phyloP scores from a whole-genome alignment of 2,888 invertebrate genomes.

The Thecocarcelia acutangulata region DNA sequence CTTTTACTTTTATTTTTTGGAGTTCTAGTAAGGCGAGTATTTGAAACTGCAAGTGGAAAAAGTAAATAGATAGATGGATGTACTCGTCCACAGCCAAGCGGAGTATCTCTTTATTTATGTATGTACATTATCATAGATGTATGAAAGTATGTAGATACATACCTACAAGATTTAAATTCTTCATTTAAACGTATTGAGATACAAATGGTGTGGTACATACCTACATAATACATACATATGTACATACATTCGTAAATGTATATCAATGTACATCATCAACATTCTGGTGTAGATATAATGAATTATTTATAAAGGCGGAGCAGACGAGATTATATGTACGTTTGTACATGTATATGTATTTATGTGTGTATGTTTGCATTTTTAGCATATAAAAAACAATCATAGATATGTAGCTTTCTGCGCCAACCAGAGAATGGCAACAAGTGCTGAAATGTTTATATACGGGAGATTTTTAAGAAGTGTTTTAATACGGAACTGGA shows the following conservation, averaged over 20 bases:
- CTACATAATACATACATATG: no score
- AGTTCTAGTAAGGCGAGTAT: slow-evolving; percentile 15
- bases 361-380: background rate
- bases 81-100: no score
- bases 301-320: slow-evolving; percentile 82
- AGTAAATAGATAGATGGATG: slow-evolving; percentile 45
- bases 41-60: slow-evolving; percentile 57
- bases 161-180: slow-evolving; percentile 6
- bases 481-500: no score
- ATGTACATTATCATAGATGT: slow-evolving; percentile 30
- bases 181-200: no score
- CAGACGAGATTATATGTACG: slow-evolving; percentile 77
- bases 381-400: no score
- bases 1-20: no score
- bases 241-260: background rate
- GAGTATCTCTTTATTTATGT: slow-evolving; percentile 51
- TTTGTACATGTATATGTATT: background rate
- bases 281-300: slow-evolving; percentile 75
- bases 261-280: slow-evolving; percentile 43
- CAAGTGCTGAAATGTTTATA: no score
- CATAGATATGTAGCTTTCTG: background rate
- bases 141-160: background rate
- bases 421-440: no score
- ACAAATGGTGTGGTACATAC: no score
- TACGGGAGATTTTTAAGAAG: no score